Evolutionary conservation across 2,888 invertebrate genomes (phyloP), one percentile per base, ranked within the genome.

Genomic region (Ormyrus rosae): DNA sequence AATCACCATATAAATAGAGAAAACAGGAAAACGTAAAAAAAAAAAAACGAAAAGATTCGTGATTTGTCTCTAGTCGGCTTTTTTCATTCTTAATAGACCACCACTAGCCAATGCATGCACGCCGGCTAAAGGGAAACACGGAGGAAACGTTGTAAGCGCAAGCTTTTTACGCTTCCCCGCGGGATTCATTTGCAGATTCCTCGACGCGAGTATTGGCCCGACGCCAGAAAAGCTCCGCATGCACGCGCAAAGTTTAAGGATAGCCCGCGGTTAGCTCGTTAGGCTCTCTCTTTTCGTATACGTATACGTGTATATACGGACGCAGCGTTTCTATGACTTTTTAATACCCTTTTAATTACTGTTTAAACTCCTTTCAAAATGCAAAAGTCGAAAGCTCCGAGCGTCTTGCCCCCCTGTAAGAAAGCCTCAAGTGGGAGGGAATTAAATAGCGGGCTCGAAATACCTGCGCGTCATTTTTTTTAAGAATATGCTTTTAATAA

Each of bases 301-400:
- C 34, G 2, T 34, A 34, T 34, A 34, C 34, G 3, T 34, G 34
- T 34, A 34, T 34, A 34, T 6, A 48, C 50, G 11, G n/a, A 53
- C 48, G 13, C 11, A n/a, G 67, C 9, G 69, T 69, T 34, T 3
- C 34, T 34, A 64, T 81, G 78, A 75, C 71, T 78, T 81, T 81
- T 81, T 76, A 68, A 79, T 81, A 65, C 72, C 71, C 79, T 72
- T 79, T 79, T 81, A 79, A 81, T 81, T 79, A 79, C 79, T 64
- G 53, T 65, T 79, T 65, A 75, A 80, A 69, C 69, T 60, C 69
- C 10, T 6, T 63, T 34, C 34, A 34, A 34, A 34, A 34, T 34
- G 34, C 34, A 34, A 34, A 34, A 34, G 34, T 3, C 34, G 34
- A 34, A 34, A 34, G 34, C 34, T 34, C 2, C 34, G 34, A 34